phyloP scores from a whole-genome alignment of 2,888 invertebrate species.

The Drosophila mimica region DNA sequence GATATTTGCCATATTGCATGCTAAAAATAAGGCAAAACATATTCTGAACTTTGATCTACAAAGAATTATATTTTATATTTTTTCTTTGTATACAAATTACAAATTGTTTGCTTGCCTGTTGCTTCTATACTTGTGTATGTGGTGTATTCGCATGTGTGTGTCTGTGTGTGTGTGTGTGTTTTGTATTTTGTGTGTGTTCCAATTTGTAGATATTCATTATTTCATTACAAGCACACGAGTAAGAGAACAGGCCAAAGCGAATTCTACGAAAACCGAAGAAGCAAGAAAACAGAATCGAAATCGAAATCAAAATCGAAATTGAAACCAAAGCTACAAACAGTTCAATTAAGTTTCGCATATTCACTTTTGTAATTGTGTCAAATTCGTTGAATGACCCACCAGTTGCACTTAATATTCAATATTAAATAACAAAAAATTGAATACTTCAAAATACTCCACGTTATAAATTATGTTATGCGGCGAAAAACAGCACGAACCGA shows the following conservation, averaged over 20 bases:
- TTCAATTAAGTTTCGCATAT: conserved; percentile 62
- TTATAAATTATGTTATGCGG: conserved; percentile 3
- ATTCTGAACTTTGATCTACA: conserved; percentile 68
- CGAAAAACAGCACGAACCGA: conserved; percentile 32
- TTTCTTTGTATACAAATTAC: conserved; percentile 24
- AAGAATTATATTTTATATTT: conserved; percentile 44
- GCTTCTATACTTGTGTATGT: background rate
- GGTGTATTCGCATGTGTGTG: background rate
- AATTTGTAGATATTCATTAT: conserved; percentile 58
- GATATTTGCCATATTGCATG: conserved; percentile 46
- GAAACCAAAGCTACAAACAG: conserved; percentile 67
- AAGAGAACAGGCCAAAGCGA: conserved; percentile 24
- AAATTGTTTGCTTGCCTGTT: conserved; percentile 31
- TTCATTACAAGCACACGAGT: conserved; percentile 48
- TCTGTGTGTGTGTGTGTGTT: conserved; percentile 1
- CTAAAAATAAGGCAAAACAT: conserved; percentile 26
- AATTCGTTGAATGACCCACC: conserved; percentile 36
- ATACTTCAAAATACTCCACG: conserved; percentile 17
- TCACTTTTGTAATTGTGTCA: conserved; percentile 40
- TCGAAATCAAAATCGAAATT: conserved; percentile 29
- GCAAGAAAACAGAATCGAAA: conserved; percentile 1
- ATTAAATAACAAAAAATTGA: conserved; percentile 18
- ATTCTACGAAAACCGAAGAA: background rate
- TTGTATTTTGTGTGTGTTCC: conserved; percentile 39
- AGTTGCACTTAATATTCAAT: conserved; percentile 52